Conservation (phyloP, 2,888 invertebrate species). For the Lapara coniferarum region DNA sequence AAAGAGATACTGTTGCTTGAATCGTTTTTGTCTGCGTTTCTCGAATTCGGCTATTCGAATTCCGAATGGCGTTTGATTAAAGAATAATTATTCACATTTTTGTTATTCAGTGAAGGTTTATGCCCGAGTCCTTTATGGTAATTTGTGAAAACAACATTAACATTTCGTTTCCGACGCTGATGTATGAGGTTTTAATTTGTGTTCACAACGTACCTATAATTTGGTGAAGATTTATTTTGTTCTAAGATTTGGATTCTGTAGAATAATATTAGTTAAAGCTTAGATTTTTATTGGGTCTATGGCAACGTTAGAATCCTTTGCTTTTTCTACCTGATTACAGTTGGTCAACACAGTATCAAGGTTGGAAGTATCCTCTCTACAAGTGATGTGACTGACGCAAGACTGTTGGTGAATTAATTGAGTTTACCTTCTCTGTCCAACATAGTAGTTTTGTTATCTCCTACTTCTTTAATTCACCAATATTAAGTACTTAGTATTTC, state of each 20-base stretch:
- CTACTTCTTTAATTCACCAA: no score
- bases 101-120: slow-evolving; percentile 12
- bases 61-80: slow-evolving; percentile 24
- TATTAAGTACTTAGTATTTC: no score
- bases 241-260: background rate
- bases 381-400: no score
- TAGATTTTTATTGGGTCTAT: no score
- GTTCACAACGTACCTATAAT: background rate
- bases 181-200: slow-evolving; percentile 1
- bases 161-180: background rate
- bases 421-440: no score
- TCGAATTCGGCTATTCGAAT: background rate
- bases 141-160: slow-evolving; percentile 16
- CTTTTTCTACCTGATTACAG: no score
- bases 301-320: no score
- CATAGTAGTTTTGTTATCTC: no score
- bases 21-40: background rate
- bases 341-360: no score
- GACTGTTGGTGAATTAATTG: no score
- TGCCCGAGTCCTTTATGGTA: slow-evolving; percentile 4
- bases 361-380: no score
- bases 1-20: slow-evolving; percentile 10
- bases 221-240: background rate
- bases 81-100: slow-evolving; percentile 25
- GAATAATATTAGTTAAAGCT: background rate